Evolutionary conservation across 2,113 vertebrate species (phyloP), one percentile per base, ranked within the genome.

Genomic region (Odontophorus gujanensis): DNA sequence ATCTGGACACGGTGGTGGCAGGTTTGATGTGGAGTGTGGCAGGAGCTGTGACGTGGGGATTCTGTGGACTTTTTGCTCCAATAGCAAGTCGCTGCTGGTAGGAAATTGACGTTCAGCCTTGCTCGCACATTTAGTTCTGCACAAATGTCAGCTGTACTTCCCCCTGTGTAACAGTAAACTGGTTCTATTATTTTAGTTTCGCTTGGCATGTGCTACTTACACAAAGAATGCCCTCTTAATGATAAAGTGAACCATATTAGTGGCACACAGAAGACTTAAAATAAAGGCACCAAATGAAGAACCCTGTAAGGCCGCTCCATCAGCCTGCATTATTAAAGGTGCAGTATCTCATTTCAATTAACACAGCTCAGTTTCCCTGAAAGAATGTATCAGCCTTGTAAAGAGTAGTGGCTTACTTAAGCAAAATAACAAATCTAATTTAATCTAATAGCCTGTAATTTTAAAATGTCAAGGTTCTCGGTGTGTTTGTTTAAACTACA

Each of bases 251-350:
- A 58, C 47, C 21, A 22, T 94, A 72, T 81, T 89, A 53, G 61
- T 57, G 67, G 90, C 20, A 69, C 85, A 91, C 57, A 21, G 89
- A 87, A 57, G 77, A 87, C 53, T 90, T 89, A 93, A 91, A 93
- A 82, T 87, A 91, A 87, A 96, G 89, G 24, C 66, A 89, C 24
- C 11, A 11, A 68, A 66, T 76, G 40, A 92, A 93, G 58, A 93
- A 51, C n/a, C n/a, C 48, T 62, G 48, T 53, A 71, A 87, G 85
- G 53, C 26, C 19, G 66, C 77, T 75, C 17, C 58, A 73, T 81
- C 47, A 65, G 6, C 74, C 91, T 98, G 90, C 97, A 98, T 98
- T 98, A 98, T 98, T 98, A 95, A 98, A 97, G 87, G 20, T 50
- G 78, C 58, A 38, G 84, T 97, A 92, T 98, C 97, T 87, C 69